A percentile compares a stretch with the other conserved stretches of the same genome.
Conservation (phyloP, 37 sponge, comb jelly and placozoan species). For the Aphrocallistes beatrix region DNA sequence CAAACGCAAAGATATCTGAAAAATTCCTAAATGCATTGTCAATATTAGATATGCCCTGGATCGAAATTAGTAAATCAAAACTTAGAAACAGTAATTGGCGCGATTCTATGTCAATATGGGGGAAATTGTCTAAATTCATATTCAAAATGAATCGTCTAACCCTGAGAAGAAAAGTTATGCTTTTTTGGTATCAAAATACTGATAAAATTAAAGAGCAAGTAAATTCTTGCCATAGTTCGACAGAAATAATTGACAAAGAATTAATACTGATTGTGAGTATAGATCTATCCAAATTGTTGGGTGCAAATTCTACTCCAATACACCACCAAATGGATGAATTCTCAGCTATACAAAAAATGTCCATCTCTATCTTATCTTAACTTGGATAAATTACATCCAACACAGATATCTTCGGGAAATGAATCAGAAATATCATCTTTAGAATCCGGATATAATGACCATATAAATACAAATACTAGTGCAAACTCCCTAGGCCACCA, state of each 20-base stretch:
- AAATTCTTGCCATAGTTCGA: neutral
- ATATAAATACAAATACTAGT: neutral
- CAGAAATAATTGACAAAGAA: neutral
- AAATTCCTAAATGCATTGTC: neutral
- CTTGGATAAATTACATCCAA: neutral
- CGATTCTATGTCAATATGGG: neutral
- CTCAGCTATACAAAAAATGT: neutral
- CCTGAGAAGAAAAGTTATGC: neutral
- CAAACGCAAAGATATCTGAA: neutral
- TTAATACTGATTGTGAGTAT: neutral
- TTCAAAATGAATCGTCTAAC: neutral
- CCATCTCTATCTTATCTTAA: no score
- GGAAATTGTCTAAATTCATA: neutral
- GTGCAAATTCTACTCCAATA: neutral
- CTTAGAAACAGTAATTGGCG: neutral
- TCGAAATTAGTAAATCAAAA: neutral
- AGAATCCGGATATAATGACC: neutral
- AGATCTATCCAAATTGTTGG: neutral
- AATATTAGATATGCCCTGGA: no score
- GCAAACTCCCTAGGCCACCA: neutral
- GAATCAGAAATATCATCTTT: neutral
- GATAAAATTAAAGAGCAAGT: neutral
- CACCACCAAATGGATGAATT: neutral
- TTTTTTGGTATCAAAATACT: neutral
- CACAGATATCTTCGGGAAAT: neutral